Percentiles rank a stretch among this genome's conserved stretches.
Evolutionary conservation across 2,113 vertebrate genomes (phyloP).

Genomic region (Albula glossodonta): DNA sequence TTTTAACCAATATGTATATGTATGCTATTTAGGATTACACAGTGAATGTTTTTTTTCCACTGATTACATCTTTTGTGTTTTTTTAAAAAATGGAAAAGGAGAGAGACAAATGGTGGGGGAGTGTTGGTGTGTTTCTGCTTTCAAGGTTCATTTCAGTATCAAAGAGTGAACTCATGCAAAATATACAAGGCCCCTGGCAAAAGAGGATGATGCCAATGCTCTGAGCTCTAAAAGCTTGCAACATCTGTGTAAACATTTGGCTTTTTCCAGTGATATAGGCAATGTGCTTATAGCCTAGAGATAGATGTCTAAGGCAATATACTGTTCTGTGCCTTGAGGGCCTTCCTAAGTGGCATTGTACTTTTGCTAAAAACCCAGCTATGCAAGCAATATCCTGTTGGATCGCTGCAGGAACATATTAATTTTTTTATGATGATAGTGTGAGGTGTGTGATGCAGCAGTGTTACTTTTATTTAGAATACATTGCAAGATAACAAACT

Average conservation of each 20-base stretch:
- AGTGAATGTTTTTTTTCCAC: not conserved
- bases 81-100: not conserved
- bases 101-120: too few relatives aligned
- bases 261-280: constrained; percentile 64
- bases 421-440: not conserved
- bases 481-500: not conserved
- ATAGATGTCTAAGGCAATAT: constrained; percentile 71
- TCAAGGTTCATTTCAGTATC: constrained; percentile 27
- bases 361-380: constrained; percentile 52
- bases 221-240: constrained; percentile 66
- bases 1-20: not conserved
- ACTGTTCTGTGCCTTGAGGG: constrained; percentile 59
- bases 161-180: constrained; percentile 62
- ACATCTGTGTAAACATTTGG: constrained; percentile 76
- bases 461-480: not conserved
- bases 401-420: not conserved
- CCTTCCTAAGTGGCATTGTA: constrained; percentile 55
- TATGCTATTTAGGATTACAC: not conserved
- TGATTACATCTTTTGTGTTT: not conserved
- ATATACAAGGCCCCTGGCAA: constrained; percentile 68
- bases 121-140: not conserved
- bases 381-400: constrained; percentile 54
- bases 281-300: constrained; percentile 66
- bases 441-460: not conserved
- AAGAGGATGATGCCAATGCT: constrained; percentile 54